phyloP scores from a whole-genome alignment of 2,113 vertebrate species.

The Forbesichthys agassizii region DNA sequence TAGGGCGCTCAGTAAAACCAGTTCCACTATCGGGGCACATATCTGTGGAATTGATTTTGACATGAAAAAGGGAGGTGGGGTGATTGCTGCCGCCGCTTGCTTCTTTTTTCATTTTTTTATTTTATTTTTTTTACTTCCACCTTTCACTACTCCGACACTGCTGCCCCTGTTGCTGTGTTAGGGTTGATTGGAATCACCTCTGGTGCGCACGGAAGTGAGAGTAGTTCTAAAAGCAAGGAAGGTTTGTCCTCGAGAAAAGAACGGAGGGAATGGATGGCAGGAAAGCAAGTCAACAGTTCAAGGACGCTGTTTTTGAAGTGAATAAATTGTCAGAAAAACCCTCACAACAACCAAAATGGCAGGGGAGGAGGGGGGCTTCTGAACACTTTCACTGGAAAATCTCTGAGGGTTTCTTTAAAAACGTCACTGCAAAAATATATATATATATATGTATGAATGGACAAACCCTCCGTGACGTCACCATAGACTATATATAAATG shows the following conservation, averaged over 20 bases:
- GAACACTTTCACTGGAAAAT: too few relatives aligned
- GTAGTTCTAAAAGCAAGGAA: constrained; percentile 36
- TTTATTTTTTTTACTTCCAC: too few relatives aligned
- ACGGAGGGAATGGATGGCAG: constrained; percentile 18
- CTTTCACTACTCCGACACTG: neutral
- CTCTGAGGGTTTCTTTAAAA: too few relatives aligned
- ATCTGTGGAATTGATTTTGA: constrained; percentile 7
- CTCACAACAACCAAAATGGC: neutral
- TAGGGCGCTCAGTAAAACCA: constrained; percentile 4
- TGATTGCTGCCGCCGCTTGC: neutral
- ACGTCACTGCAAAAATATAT: too few relatives aligned
- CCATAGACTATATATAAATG: too few relatives aligned
- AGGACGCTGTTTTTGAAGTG: constrained; percentile 16
- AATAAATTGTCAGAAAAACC: constrained; percentile 17
- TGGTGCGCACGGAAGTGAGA: constrained; percentile 23
- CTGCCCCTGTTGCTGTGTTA: neutral
- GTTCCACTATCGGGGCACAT: neutral
- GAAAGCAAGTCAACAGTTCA: constrained; percentile 6
- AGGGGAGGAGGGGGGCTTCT: too few relatives aligned
- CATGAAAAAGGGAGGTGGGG: neutral
- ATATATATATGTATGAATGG: too few relatives aligned
- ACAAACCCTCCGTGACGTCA: too few relatives aligned
- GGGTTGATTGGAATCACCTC: constrained; percentile 17
- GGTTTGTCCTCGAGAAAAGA: constrained; percentile 16
- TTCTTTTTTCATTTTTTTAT: too few relatives aligned